Evolutionary conservation across 2,888 invertebrate species (phyloP), one percentile per base, ranked within the genome.

Genomic region (Catonia carolina): DNA sequence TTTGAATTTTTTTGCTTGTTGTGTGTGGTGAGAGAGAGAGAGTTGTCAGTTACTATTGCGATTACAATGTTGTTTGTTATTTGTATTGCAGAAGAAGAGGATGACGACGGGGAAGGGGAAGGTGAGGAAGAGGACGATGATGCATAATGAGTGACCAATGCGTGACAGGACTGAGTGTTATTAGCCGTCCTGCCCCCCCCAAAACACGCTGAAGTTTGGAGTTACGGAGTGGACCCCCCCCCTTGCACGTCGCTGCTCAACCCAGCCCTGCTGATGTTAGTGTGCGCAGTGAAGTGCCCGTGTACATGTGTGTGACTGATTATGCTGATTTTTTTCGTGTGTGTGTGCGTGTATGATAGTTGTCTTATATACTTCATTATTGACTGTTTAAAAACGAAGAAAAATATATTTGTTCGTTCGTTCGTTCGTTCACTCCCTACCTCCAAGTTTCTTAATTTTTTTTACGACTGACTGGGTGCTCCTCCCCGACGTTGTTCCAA

Each of bases 61-160:
- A n/a, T n/a, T n/a, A n/a, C n/a, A n/a, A n/a, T n/a, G n/a, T n/a
- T n/a, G n/a, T n/a, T n/a, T n/a, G n/a, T 20, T 53, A 8, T 20
- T 2, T 55, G n/a, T 37, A 22, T 53, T 59, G 12, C 39, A 59
- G 59, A 59, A 56, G 71, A 70, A 52, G 70, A 65, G 37, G 70
- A 69, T 53, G 69, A 67, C 15, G 70, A 68, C 39, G 69, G 67
- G 17, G 69, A 67, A 41, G 69, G 67, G 18, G 70, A 68, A 39
- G 70, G 66, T 15, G 70, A 69, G 50, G 70, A 70, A 27, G 70
- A 71, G 33, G 70, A 70, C 36, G 70, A 69, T 22, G 70, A 71
- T 65, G 69, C 68, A 67, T 70, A 69, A 69, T 60, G 42, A 58
- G 58, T 58, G 53, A 58, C 23, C 49, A 18, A 42, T 50, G 54